These are phyloP conservation scores for Lytechinus pictus DNA, from an alignment of 35 echinoderm and acorn worm species.

Conservation along the genomic window DNA sequence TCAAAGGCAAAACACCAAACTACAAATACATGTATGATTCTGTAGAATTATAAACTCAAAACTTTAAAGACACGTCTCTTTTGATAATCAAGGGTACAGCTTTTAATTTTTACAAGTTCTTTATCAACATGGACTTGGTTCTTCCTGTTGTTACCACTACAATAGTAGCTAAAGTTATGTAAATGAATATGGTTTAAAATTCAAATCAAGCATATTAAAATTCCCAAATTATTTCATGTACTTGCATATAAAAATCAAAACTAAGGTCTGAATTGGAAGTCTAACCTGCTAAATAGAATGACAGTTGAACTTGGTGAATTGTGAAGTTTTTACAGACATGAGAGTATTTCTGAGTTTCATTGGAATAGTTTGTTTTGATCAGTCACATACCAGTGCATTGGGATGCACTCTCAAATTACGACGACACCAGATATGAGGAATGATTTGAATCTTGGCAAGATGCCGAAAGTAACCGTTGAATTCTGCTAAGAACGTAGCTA, in stretches of 20 bases:
- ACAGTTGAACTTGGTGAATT: background rate
- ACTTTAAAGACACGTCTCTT: no score
- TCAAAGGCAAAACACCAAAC: no score
- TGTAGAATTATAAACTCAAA: no score
- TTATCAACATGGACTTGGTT: background rate
- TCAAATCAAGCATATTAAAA: no score
- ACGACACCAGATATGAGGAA: background rate
- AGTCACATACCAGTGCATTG: background rate
- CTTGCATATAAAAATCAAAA: no score
- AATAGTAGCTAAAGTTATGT: no score
- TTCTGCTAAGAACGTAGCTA: background rate
- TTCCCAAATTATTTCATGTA: no score
- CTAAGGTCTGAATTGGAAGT: background rate
- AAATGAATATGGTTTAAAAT: no score
- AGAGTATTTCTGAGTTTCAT: background rate
- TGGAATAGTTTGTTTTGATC: slow-evolving; percentile 19
- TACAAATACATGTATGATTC: no score
- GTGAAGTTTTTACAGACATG: background rate
- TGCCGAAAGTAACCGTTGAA: background rate
- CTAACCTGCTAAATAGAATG: background rate
- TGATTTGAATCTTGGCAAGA: slow-evolving; percentile 5
- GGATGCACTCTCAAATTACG: background rate
- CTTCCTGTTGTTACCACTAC: no score
- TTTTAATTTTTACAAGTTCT: background rate
- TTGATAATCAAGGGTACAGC: no score